phyloP scores from a whole-genome alignment of 2,797 vertebrate species.

The Sardinella longiceps region DNA sequence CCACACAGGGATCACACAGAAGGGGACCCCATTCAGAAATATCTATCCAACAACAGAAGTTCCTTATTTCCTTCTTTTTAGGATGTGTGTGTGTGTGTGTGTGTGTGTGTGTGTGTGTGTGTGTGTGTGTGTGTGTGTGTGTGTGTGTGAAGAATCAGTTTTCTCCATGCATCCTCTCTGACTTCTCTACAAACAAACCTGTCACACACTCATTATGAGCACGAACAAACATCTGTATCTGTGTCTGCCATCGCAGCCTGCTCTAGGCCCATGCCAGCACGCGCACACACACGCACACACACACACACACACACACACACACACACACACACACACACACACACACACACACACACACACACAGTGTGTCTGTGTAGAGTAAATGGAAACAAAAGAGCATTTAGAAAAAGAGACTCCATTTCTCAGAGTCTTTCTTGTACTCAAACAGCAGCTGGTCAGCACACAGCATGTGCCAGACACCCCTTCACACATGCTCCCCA shows the following conservation, averaged over 20 bases:
- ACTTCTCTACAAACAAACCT: background rate
- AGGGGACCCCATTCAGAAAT: background rate
- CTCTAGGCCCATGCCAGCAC: background rate
- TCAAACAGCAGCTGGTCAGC: too few species aligned
- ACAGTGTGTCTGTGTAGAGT: too few species aligned
- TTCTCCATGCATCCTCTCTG: background rate
- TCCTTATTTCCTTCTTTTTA: too few species aligned
- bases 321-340: too few species aligned
- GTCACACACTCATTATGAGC: background rate
- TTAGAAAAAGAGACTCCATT: too few species aligned
- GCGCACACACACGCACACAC: background rate
- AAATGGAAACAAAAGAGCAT: too few species aligned
- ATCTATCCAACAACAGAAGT: background rate
- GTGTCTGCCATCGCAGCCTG: background rate
- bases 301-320: too few species aligned
- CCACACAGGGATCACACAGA: background rate
- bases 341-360: too few species aligned
- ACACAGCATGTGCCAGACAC: too few species aligned
- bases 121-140: constrained; percentile 6
- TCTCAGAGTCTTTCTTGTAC: too few species aligned
- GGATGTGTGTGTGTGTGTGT: too few species aligned
- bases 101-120: background rate
- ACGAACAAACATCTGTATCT: background rate
- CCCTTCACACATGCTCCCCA: too few species aligned
- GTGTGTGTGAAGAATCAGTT: background rate